These are phyloP conservation scores for Drosophila sproati DNA, from an alignment of 1,140 invertebrate species.

Conservation along the genomic window DNA sequence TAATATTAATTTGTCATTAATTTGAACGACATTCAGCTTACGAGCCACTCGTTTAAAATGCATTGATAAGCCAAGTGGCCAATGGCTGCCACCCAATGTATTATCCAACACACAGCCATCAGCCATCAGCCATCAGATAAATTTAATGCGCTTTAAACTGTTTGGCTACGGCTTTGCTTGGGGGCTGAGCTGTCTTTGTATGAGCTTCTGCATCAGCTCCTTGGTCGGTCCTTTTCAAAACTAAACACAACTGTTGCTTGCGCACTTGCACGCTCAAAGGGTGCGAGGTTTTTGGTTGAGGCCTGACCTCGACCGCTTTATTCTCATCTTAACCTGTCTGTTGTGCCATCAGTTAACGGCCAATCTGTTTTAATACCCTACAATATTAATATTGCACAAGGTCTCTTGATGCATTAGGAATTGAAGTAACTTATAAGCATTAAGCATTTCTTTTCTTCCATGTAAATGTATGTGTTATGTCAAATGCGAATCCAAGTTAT, in stretches of 20 bases:
- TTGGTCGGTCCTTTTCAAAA: conserved; percentile 64
- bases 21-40: conserved; percentile 62
- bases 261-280: conserved; percentile 66
- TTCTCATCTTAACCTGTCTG: conserved; percentile 30
- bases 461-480: not conserved
- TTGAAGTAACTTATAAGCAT: not conserved
- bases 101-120: conserved; percentile 34
- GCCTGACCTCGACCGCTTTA: conserved; percentile 43
- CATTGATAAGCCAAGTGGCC: conserved; percentile 78
- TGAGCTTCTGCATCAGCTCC: conserved; percentile 9
- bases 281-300: conserved; percentile 59
- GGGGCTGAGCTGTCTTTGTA: conserved; percentile 36
- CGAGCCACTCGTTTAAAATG: conserved; percentile 77
- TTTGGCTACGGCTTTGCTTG: conserved; percentile 55
- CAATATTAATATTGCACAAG: not conserved
- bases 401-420: not conserved
- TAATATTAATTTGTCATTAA: conserved; percentile 82
- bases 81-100: conserved; percentile 25
- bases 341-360: conserved; percentile 43
- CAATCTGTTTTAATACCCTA: conserved; percentile 39
- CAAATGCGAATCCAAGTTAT: not conserved
- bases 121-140: conserved; percentile 62
- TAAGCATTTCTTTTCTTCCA: not conserved
- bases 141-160: conserved; percentile 81
- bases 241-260: conserved; percentile 75